Evolutionary conservation across 2,113 vertebrate genomes (phyloP).

Genomic region (Chroicocephalus ridibundus): DNA sequence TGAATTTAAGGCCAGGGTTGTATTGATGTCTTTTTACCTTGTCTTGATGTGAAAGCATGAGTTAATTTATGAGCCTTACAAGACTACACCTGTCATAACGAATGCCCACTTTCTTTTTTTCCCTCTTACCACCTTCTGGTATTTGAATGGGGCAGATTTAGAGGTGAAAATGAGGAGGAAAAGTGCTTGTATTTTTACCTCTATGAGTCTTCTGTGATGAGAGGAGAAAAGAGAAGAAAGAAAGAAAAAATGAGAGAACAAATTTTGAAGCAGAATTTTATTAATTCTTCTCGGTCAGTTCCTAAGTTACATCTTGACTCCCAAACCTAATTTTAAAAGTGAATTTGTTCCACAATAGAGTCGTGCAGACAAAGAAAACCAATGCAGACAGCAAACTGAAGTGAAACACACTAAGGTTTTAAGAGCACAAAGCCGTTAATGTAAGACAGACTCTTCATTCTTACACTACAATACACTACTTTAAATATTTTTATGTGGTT

Average conservation of each 20-base stretch:
- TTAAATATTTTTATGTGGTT: background rate
- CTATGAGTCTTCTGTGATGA: background rate
- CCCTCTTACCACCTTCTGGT: background rate
- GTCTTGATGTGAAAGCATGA: background rate
- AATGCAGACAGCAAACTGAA: background rate
- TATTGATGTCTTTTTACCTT: background rate
- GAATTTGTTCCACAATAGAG: background rate
- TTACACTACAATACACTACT: background rate
- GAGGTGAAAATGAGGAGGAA: background rate
- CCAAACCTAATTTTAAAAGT: background rate
- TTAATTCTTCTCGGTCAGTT: background rate
- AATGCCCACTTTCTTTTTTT: background rate
- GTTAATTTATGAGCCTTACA: background rate
- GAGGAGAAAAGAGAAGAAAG: rapidly evolving
- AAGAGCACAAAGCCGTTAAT: background rate
- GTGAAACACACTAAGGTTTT: background rate
- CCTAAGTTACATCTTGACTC: background rate
- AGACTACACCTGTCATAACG: background rate
- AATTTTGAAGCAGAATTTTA: background rate
- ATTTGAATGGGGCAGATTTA: background rate
- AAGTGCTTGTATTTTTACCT: background rate
- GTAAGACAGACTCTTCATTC: background rate
- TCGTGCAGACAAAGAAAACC: background rate
- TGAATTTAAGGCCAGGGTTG: background rate
- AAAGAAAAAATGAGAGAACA: background rate